These are phyloP conservation scores for Smithornis capensis DNA, from an alignment of 2,113 vertebrate genomes.

Conservation along the genomic window DNA sequence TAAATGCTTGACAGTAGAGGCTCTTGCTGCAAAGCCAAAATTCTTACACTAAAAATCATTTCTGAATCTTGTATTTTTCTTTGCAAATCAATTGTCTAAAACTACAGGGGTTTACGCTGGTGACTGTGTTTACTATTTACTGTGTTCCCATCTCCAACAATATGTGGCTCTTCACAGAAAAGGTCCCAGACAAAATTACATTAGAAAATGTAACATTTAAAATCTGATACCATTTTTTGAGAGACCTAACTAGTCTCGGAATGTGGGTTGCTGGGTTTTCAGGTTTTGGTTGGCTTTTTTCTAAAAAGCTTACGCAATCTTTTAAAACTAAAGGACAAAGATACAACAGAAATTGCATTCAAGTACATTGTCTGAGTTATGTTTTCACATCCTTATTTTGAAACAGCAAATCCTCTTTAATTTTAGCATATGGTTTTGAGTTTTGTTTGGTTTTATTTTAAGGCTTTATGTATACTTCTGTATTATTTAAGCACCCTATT, in stretches of 20 bases:
- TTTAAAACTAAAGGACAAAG: neutral
- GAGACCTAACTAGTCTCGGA: slow-evolving; percentile 21
- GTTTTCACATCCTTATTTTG: neutral
- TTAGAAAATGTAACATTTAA: slow-evolving; percentile 28
- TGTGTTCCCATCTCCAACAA: slow-evolving; percentile 2
- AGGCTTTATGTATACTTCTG: neutral
- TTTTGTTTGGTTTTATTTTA: neutral
- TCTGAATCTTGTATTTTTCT: neutral
- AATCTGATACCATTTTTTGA: slow-evolving; percentile 13
- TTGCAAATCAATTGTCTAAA: neutral
- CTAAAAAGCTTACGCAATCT: neutral
- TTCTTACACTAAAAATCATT: neutral
- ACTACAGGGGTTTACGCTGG: neutral
- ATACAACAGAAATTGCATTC: neutral
- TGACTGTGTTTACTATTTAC: slow-evolving; percentile 5
- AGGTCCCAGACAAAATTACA: slow-evolving; percentile 7
- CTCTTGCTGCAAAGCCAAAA: slow-evolving; percentile 17
- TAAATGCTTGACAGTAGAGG: neutral
- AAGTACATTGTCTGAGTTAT: neutral
- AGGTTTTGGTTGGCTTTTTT: neutral
- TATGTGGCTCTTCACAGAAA: neutral
- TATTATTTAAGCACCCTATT: neutral
- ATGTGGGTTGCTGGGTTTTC: slow-evolving; percentile 5
- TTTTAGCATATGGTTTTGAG: neutral
- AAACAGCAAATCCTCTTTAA: neutral